A percentile compares a stretch with the other conserved stretches of the same genome.
Conservation (phyloP, 2,888 invertebrate genomes). For the Malthinus seriepunctatus region DNA sequence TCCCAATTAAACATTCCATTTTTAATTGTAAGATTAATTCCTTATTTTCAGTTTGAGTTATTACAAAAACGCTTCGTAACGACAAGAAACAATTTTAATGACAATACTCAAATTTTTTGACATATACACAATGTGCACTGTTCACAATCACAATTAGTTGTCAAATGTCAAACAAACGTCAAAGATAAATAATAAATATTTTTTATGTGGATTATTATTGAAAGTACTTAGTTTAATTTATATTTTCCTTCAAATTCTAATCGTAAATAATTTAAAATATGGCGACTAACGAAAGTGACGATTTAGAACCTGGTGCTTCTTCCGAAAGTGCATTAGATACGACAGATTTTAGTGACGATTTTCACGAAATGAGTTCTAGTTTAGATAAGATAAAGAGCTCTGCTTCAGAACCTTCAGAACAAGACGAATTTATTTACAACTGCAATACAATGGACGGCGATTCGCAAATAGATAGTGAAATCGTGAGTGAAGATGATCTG, state of each 20-base stretch:
- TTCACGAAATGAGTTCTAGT: conserved; percentile 67
- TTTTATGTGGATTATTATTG: no score
- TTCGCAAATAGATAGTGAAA: conserved; percentile 19
- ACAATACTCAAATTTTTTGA: no score
- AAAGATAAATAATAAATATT: no score
- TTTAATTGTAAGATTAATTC: conserved; percentile 12
- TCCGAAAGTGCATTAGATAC: conserved; percentile 71
- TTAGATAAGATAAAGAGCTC: conserved; percentile 63
- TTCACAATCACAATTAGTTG: no score
- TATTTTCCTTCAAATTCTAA: no score
- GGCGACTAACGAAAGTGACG: conserved; percentile 32
- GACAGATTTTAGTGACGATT: conserved; percentile 72
- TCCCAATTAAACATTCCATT: conserved; percentile 91
- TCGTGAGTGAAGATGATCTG: conserved; percentile 60
- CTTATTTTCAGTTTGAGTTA: background rate
- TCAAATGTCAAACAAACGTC: no score
- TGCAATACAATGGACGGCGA: conserved; percentile 40
- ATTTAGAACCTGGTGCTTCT: conserved; percentile 63
- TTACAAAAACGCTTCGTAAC: conserved; percentile 43
- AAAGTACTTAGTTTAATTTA: no score
- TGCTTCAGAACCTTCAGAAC: conserved; percentile 51
- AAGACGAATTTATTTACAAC: conserved; percentile 36
- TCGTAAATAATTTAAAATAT: no score
- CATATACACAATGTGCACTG: no score
- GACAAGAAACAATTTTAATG: background rate